A percentile compares a stretch with the other conserved stretches of the same genome.
These are phyloP conservation scores for Squalus acanthias DNA, from an alignment of 2,797 vertebrate genomes.

Conservation along the genomic window DNA sequence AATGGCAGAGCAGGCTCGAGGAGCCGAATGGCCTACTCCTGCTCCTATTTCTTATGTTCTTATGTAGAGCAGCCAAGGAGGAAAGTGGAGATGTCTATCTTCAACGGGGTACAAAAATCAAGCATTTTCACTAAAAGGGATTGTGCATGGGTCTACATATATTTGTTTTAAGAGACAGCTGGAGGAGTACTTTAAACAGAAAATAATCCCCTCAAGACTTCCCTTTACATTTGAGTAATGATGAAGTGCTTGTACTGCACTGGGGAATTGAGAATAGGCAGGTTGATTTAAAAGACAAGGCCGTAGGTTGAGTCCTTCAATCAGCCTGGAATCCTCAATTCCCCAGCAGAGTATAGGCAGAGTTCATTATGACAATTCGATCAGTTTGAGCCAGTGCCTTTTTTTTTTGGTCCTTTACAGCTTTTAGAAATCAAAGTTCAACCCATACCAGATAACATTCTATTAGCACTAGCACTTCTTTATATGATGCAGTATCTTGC, in stretches of 20 bases:
- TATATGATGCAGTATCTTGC: not conserved
- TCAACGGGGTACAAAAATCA: not conserved
- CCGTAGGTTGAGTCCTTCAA: conserved; percentile 15
- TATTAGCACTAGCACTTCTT: not conserved
- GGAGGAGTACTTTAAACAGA: conserved; percentile 25
- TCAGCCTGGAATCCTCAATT: conserved; percentile 20
- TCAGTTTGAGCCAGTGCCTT: not conserved
- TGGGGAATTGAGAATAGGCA: conserved; percentile 9
- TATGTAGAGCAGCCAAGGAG: not conserved
- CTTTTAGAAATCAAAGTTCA: not conserved
- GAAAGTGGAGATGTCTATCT: not conserved
- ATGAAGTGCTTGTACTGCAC: conserved; percentile 12
- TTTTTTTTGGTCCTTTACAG: not conserved
- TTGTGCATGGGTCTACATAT: not conserved
- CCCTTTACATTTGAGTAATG: conserved; percentile 24
- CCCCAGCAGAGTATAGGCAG: not conserved
- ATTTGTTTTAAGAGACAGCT: conserved; percentile 25
- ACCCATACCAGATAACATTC: not conserved
- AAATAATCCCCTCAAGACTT: conserved; percentile 16
- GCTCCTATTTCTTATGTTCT: no score
- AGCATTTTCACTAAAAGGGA: not conserved
- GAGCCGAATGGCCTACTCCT: no score
- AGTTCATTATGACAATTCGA: conserved; percentile 4
- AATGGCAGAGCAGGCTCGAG: no score
- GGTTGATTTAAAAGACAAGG: conserved; percentile 28